A percentile compares a stretch with the other conserved stretches of the same genome.
Evolutionary conservation across 2,113 vertebrate species (phyloP).

Genomic region (Mixornis gularis): DNA sequence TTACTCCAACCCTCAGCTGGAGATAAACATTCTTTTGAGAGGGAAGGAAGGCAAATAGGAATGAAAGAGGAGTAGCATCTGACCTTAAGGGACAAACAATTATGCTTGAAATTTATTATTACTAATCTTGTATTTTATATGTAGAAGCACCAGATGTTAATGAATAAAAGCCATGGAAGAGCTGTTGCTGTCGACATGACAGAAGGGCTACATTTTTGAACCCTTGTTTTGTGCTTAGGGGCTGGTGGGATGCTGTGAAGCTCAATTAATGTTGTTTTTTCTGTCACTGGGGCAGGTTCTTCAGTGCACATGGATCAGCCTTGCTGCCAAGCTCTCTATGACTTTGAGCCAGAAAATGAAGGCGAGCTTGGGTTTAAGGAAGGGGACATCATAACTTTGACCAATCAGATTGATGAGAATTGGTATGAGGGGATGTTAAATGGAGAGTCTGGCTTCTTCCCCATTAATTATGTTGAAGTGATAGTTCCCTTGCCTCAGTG

Average conservation of each 20-base stretch:
- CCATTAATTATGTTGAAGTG: constrained; percentile 91
- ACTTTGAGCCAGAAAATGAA: constrained; percentile 92
- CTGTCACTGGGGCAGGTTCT: constrained; percentile 69
- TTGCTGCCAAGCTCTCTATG: constrained; percentile 89
- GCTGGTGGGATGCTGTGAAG: background rate
- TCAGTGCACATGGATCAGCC: constrained; percentile 82
- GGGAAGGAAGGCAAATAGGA: background rate
- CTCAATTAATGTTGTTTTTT: constrained; percentile 26
- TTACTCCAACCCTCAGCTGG: background rate
- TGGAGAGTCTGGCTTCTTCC: constrained; percentile 91
- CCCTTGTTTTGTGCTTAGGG: background rate
- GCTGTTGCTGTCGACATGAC: background rate
- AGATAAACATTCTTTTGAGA: background rate
- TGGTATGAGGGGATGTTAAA: constrained; percentile 92
- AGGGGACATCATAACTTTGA: constrained; percentile 91
- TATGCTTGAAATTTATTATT: background rate
- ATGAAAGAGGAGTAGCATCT: background rate
- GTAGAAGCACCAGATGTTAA: background rate
- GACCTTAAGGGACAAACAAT: background rate
- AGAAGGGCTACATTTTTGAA: background rate
- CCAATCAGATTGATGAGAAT: constrained; percentile 94
- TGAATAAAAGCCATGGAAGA: background rate
- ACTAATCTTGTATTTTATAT: background rate
- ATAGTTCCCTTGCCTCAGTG: constrained; percentile 89
- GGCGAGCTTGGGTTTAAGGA: constrained; percentile 95